Base-by-base conservation (phyloP, 2,797 vertebrate genomes). In the Anguilla pacifica region DNA sequence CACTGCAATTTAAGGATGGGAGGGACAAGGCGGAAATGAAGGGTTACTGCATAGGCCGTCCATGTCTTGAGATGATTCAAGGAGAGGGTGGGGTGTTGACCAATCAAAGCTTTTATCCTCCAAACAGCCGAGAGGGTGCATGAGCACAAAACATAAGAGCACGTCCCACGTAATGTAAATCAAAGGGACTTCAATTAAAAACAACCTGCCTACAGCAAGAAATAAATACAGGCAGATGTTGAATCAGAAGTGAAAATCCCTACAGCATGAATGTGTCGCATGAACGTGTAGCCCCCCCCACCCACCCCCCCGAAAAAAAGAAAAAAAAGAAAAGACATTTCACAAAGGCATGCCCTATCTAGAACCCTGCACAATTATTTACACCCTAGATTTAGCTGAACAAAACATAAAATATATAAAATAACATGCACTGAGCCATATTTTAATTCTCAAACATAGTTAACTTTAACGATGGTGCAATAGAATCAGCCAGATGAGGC, bases 1-100 rank as follows among this genome's bases (percentile, higher is more conserved):
- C 86, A 87, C 74, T 87, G 84, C 70, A 70, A 88, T 91, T 84
- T 89, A 72, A 49, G 83, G 88, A 28, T 53, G 39, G 74, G 79
- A 90, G 88, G 35, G 59, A 82, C n/a, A 64, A 43, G 64, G 49
- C 6, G 83, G 83, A 81, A 49, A 81, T 39, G 39, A 77, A 11
- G 31, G 17, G 87, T 64, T n/a, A 88, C 86, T 59, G 55, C 64
- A 81, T 46, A 77, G 53, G 53, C 59, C 74, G 28, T 85, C 72
- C 72, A 79, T 82, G 88, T 53, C 22, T 46, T 81, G 70, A 64
- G 81, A 86, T 79, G 67, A 83, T 22, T 6, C 84, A 39, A 67
- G 55, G 70, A 19, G 6, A 67, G 6, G 0, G 64, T 11, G 72
- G 11, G 31, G 0, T 17, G 3, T 11, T 39, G 28, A 6, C 17